These are phyloP conservation scores for Spatulosminthurus flaviceps DNA, from an alignment of 2,888 invertebrate species.

Conservation along the genomic window DNA sequence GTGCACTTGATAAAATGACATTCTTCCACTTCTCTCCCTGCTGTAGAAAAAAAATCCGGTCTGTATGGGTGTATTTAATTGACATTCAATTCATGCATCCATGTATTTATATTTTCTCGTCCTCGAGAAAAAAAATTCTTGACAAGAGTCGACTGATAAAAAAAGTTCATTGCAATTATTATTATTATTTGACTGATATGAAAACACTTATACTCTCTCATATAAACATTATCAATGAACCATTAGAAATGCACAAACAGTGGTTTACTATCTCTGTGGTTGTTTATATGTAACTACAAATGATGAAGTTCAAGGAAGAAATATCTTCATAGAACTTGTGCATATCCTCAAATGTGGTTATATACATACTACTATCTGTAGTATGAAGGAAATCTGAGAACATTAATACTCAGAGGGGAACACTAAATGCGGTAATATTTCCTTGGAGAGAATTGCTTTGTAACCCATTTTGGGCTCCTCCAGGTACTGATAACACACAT, in stretches of 20 bases:
- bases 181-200: too few relatives aligned
- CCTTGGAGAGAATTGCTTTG: neutral
- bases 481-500: constrained; percentile 3
- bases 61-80: constrained; percentile 51
- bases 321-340: too few relatives aligned
- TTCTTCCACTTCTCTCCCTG: constrained; percentile 38
- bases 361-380: too few relatives aligned
- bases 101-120: constrained; percentile 56
- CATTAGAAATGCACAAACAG: too few relatives aligned
- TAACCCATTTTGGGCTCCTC: neutral
- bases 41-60: constrained; percentile 37
- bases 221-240: neutral
- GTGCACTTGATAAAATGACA: constrained; percentile 38
- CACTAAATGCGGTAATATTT: neutral
- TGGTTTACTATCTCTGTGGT: neutral
- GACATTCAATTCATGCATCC: constrained; percentile 58
- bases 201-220: neutral
- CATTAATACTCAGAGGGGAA: neutral
- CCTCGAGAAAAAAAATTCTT: constrained; percentile 45
- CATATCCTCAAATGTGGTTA: neutral
- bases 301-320: too few relatives aligned
- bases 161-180: constrained; percentile 30
- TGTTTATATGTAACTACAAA: too few relatives aligned
- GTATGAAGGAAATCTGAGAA: too few relatives aligned
- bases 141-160: neutral